A percentile compares a stretch with the other conserved stretches of the same genome.
These are phyloP conservation scores for Scrobipalpa costella DNA, from an alignment of 2,888 invertebrate species.

Conservation along the genomic window DNA sequence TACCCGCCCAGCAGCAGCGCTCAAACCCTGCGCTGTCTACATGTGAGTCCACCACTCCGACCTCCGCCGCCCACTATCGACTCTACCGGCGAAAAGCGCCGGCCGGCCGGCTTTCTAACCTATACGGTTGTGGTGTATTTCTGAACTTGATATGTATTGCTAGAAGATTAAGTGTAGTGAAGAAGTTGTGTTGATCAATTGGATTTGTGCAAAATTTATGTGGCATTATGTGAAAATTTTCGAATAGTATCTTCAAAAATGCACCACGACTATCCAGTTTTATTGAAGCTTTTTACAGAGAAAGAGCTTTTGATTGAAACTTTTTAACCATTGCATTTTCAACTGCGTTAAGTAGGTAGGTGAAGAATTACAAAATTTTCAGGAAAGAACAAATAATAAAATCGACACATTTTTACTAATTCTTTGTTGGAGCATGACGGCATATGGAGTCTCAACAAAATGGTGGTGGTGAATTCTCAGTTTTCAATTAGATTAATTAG, in stretches of 20 bases:
- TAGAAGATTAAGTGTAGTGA: conserved; percentile 47
- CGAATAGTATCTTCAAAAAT: conserved; percentile 40
- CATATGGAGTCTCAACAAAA: conserved; percentile 38
- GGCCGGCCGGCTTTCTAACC: conserved; percentile 71
- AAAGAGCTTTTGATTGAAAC: background rate
- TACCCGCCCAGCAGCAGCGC: conserved; percentile 63
- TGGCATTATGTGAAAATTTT: conserved; percentile 13
- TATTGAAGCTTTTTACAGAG: background rate
- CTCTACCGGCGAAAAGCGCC: conserved; percentile 34
- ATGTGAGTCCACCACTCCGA: conserved; percentile 63
- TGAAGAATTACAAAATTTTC: background rate
- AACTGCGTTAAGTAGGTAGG: conserved; percentile 1
- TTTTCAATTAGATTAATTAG: conserved; percentile 71
- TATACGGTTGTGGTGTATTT: conserved; percentile 60
- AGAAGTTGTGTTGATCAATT: conserved; percentile 13
- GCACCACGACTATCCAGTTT: conserved; percentile 40
- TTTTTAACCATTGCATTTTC: background rate
- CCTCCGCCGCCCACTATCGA: conserved; percentile 37
- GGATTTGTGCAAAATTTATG: conserved; percentile 22
- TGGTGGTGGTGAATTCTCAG: conserved; percentile 45
- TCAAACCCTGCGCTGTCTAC: conserved; percentile 57
- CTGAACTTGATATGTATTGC: conserved; percentile 40
- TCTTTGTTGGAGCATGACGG: conserved; percentile 33
- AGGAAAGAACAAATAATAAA: conserved; percentile 23
- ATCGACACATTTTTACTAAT: conserved; percentile 31